Conservation (phyloP, 2,113 vertebrate species). For the Dipodomys stephensi region DNA sequence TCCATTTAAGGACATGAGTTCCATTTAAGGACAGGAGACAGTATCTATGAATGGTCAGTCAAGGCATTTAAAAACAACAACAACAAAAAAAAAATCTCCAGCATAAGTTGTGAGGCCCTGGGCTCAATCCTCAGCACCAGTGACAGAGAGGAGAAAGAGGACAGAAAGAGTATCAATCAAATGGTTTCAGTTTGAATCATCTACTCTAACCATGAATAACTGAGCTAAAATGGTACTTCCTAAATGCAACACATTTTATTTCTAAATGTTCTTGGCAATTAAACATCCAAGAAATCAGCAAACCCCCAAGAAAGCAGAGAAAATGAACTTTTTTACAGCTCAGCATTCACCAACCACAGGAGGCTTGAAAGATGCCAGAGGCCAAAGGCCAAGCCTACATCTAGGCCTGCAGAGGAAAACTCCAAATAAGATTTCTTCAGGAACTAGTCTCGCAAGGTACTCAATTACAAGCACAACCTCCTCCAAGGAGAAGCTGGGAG, state of each 20-base stretch:
- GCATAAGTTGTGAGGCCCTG: neutral
- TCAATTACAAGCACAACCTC: neutral
- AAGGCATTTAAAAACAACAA: neutral
- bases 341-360: slow-evolving; percentile 54
- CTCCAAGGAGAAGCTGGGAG: slow-evolving; percentile 26
- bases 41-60: neutral
- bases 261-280: slow-evolving; percentile 65
- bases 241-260: slow-evolving; percentile 57
- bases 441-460: neutral
- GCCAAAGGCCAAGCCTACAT: slow-evolving; percentile 20
- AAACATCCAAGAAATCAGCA: slow-evolving; percentile 64
- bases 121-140: neutral
- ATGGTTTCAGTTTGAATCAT: neutral
- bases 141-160: too few relatives aligned
- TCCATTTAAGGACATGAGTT: neutral
- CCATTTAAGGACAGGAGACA: neutral
- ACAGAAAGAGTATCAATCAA: neutral
- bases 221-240: slow-evolving; percentile 46
- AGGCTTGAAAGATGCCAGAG: neutral
- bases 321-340: slow-evolving; percentile 60
- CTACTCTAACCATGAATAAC: slow-evolving; percentile 24
- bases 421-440: slow-evolving; percentile 36
- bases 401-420: slow-evolving; percentile 43
- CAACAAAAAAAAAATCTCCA: neutral
- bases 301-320: slow-evolving; percentile 58